These are phyloP conservation scores for Neodontobutis hainanensis DNA, from an alignment of 2,113 vertebrate genomes.

Conservation along the genomic window DNA sequence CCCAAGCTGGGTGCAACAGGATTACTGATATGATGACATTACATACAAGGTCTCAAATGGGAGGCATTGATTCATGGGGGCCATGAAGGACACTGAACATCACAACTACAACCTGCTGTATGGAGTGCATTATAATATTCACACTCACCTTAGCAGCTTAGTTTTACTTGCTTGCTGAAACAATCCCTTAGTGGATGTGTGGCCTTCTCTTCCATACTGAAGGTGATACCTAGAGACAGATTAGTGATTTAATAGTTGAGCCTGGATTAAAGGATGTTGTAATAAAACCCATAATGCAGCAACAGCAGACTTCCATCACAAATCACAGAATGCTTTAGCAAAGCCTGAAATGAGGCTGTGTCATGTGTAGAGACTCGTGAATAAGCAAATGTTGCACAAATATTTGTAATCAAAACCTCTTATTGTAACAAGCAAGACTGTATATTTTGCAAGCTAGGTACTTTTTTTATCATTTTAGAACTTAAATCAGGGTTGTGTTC, in stretches of 20 bases:
- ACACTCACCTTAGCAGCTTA: conserved; percentile 13
- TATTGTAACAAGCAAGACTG: no score
- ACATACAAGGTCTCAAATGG: conserved; percentile 10
- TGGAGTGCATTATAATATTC: conserved; percentile 9
- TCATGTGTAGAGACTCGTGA: conserved; percentile 8
- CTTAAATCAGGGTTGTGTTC: conserved; percentile 6
- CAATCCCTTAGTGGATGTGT: neutral
- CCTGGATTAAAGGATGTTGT: conserved; percentile 38
- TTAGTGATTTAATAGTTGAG: conserved; percentile 44
- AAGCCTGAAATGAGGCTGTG: conserved; percentile 20
- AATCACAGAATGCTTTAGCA: conserved; percentile 21
- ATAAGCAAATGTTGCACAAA: conserved; percentile 9
- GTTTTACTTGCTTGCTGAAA: conserved; percentile 12
- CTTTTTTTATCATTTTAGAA: neutral
- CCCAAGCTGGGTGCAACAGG: conserved; percentile 7
- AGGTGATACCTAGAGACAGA: conserved; percentile 49
- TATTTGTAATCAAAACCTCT: conserved; percentile 20
- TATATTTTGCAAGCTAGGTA: no score
- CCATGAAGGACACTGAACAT: conserved; percentile 12
- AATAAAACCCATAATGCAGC: conserved; percentile 22
- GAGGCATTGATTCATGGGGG: conserved; percentile 10
- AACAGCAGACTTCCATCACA: conserved; percentile 30
- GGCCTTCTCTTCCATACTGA: conserved; percentile 15
- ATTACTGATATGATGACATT: conserved; percentile 17
- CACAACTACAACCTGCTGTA: conserved; percentile 13